Conservation (phyloP, 2,888 invertebrate genomes). For the Pimpla rufipes region DNA sequence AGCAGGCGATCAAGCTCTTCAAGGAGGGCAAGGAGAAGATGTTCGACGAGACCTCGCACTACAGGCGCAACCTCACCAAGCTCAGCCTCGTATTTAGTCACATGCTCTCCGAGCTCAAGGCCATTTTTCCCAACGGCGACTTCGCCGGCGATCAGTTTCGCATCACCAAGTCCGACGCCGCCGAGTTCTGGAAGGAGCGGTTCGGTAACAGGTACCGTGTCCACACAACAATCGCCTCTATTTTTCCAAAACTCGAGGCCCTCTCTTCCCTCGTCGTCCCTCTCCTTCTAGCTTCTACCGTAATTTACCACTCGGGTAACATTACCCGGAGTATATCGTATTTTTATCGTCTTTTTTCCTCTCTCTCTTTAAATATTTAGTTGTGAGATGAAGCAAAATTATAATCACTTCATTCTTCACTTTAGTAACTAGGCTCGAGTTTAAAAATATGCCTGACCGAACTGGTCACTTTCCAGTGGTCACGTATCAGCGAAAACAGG, state of each 20-base stretch:
- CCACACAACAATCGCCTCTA: conserved; percentile 1
- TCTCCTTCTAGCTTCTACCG: too few species aligned
- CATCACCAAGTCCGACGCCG: conserved; percentile 99
- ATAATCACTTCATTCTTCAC: too few species aligned
- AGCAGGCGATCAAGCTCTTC: conserved; percentile 98
- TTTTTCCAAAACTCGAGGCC: too few species aligned
- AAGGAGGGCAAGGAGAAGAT: conserved; percentile 99
- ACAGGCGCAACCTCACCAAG: conserved; percentile 98
- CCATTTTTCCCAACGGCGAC: conserved; percentile 97
- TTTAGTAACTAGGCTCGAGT: too few species aligned
- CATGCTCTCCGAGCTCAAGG: conserved; percentile 99
- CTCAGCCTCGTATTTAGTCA: conserved; percentile 99
- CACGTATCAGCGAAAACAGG: too few species aligned
- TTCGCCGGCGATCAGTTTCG: conserved; percentile 99
- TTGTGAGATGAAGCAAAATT: too few species aligned
- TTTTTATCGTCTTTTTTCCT: too few species aligned
- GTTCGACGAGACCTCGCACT: conserved; percentile 98
- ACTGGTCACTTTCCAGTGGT: too few species aligned
- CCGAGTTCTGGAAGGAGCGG: conserved; percentile 98
- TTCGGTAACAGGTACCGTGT: conserved; percentile 96
- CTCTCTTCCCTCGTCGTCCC: not conserved
- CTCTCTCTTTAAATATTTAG: too few species aligned
- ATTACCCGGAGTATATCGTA: too few species aligned
- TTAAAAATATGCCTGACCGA: too few species aligned
- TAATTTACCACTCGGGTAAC: too few species aligned